phyloP scores from a whole-genome alignment of 1,140 invertebrate species.

The Drosophila kepulauana region DNA sequence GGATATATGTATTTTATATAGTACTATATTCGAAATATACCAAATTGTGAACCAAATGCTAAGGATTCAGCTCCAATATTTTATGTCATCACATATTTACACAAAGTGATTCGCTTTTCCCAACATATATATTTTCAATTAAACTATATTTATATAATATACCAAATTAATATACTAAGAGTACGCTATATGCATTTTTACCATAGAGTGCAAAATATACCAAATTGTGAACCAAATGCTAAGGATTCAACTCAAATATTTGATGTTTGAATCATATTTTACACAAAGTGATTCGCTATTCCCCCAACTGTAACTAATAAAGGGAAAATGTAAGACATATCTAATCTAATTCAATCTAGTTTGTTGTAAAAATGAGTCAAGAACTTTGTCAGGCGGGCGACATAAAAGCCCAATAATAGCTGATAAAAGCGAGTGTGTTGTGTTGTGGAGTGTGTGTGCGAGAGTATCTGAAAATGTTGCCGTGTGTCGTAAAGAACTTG shows the following conservation, averaged over 20 bases:
- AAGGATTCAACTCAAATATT: too few species aligned
- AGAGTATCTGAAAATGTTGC: conserved; percentile 18
- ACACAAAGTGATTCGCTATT: neutral
- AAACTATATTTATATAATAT: too few species aligned
- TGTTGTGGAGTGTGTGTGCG: neutral
- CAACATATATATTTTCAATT: too few species aligned
- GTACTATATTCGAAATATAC: too few species aligned
- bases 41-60: too few species aligned
- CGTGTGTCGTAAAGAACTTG: conserved; percentile 30
- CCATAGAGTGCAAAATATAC: too few species aligned
- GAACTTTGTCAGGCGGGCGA: neutral
- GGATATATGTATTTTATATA: too few species aligned
- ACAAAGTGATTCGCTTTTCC: neutral
- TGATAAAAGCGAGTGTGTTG: neutral
- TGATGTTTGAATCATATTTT: neutral
- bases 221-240: too few species aligned
- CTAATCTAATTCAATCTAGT: conserved; percentile 5
- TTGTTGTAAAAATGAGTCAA: neutral
- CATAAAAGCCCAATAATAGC: neutral
- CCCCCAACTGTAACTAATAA: too few species aligned
- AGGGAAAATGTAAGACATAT: neutral
- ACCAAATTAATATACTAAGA: too few species aligned
- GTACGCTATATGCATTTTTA: too few species aligned
- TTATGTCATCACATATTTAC: neutral
- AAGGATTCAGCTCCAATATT: too few species aligned